Conservation (phyloP, 2,888 invertebrate species). For the Brassicogethes aeneus region DNA sequence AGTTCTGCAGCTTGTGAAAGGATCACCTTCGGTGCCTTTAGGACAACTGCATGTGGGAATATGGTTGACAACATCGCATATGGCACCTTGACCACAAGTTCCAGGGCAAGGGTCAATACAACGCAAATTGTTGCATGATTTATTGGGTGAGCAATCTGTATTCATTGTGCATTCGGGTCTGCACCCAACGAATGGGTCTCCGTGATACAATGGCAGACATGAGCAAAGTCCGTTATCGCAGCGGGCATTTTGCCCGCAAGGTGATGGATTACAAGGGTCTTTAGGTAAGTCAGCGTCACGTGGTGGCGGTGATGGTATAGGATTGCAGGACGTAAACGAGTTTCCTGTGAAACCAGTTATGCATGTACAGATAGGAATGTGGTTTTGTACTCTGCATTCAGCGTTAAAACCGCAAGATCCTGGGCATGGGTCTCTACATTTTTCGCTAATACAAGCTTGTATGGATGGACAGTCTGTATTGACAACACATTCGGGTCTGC, state of each 20-base stretch:
- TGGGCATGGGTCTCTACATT: slow-evolving; percentile 61
- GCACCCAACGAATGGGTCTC: slow-evolving; percentile 66
- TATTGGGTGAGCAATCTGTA: slow-evolving; percentile 65
- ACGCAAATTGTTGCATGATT: slow-evolving; percentile 67
- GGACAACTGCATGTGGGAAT: slow-evolving; percentile 75
- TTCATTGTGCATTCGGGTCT: slow-evolving; percentile 75
- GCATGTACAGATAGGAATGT: slow-evolving; percentile 59
- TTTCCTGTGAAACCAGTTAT: slow-evolving; percentile 54
- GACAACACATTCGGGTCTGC: slow-evolving; percentile 63
- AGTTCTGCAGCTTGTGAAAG: slow-evolving; percentile 51
- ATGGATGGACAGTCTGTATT: slow-evolving; percentile 60
- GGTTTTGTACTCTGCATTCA: slow-evolving; percentile 61
- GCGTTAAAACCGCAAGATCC: slow-evolving; percentile 66
- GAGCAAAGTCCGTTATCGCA: slow-evolving; percentile 64
- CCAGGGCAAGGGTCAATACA: slow-evolving; percentile 73
- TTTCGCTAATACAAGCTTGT: slow-evolving; percentile 60
- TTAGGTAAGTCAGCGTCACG: slow-evolving; percentile 27
- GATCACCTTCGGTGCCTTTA: slow-evolving; percentile 66
- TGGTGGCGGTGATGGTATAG: slow-evolving; percentile 37
- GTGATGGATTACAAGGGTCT: slow-evolving; percentile 65
- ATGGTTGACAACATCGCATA: slow-evolving; percentile 73
- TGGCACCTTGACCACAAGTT: slow-evolving; percentile 69
- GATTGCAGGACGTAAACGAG: slow-evolving; percentile 53
- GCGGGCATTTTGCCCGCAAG: slow-evolving; percentile 70
- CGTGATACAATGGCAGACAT: slow-evolving; percentile 61